Conservation (phyloP, 2,888 invertebrate species). For the Cantharis nigra region DNA sequence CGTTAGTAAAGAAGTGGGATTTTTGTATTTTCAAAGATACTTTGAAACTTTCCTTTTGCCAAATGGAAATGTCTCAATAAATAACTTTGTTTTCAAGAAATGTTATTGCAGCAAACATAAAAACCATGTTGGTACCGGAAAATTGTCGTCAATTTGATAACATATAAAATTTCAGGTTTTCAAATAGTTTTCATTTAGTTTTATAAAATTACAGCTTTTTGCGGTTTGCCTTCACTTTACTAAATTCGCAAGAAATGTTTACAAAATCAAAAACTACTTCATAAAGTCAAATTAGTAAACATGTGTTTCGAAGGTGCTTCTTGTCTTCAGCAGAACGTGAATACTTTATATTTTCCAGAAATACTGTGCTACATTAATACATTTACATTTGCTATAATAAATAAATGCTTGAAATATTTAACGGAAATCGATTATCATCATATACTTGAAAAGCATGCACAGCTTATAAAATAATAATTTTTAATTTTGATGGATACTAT, state of each 20-base stretch:
- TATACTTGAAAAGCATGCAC: neutral
- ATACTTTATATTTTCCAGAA: neutral
- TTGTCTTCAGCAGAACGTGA: neutral
- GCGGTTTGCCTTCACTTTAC: neutral
- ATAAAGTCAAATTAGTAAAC: neutral
- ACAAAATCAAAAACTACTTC: neutral
- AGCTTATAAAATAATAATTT: neutral
- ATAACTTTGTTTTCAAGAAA: conserved; percentile 17
- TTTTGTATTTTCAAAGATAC: conserved; percentile 6
- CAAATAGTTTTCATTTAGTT: neutral
- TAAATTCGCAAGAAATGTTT: neutral
- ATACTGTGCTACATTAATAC: neutral
- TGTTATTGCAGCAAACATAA: neutral
- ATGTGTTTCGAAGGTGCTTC: neutral
- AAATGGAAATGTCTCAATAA: conserved; percentile 26
- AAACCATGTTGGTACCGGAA: neutral
- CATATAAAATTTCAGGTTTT: neutral
- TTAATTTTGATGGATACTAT: neutral
- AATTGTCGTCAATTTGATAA: conserved; percentile 1
- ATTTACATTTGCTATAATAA: neutral
- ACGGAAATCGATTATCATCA: neutral
- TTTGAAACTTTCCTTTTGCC: conserved; percentile 10
- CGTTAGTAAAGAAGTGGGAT: conserved; percentile 12
- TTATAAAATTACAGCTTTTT: neutral
- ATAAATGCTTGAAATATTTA: neutral